Percentiles rank a stretch among this genome's conserved stretches.
Conservation (phyloP, 2,113 vertebrate genomes). For the Coptodon bakossiorum region DNA sequence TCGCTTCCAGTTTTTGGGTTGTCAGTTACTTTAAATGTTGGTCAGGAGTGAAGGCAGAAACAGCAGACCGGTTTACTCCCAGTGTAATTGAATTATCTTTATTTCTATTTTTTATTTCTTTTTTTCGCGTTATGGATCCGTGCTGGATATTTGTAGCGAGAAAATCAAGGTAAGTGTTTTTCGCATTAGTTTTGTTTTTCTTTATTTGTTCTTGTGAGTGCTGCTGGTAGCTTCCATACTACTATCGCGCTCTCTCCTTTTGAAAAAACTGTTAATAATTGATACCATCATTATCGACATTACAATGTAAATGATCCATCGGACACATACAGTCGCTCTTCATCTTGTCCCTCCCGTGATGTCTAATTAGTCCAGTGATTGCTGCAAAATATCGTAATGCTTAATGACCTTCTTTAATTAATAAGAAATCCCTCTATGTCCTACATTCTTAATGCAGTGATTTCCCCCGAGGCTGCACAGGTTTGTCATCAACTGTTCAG, state of each 20-base stretch:
- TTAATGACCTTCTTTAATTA: conserved; percentile 63
- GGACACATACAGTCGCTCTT: neutral
- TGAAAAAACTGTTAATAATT: neutral
- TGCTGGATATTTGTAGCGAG: neutral
- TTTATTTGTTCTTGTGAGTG: neutral
- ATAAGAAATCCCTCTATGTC: conserved; percentile 38
- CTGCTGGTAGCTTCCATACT: neutral
- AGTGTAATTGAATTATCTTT: neutral
- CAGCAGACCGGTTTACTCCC: neutral
- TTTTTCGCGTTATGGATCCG: neutral
- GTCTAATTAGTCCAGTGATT: conserved; percentile 46
- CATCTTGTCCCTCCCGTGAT: conserved; percentile 16
- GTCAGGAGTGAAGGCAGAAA: neutral
- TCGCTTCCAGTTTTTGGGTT: neutral
- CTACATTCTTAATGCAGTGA: conserved; percentile 50
- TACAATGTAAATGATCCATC: neutral
- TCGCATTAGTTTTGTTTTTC: neutral
- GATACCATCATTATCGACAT: neutral
- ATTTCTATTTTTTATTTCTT: neutral
- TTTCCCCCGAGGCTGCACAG: conserved; percentile 49
- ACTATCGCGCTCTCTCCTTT: neutral
- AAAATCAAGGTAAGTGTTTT: conserved; percentile 38
- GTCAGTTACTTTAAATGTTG: neutral
- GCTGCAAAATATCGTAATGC: conserved; percentile 5
- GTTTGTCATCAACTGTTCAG: conserved; percentile 62